Conservation (phyloP, 2,797 vertebrate genomes). For the Coranthus polyacanthus region DNA sequence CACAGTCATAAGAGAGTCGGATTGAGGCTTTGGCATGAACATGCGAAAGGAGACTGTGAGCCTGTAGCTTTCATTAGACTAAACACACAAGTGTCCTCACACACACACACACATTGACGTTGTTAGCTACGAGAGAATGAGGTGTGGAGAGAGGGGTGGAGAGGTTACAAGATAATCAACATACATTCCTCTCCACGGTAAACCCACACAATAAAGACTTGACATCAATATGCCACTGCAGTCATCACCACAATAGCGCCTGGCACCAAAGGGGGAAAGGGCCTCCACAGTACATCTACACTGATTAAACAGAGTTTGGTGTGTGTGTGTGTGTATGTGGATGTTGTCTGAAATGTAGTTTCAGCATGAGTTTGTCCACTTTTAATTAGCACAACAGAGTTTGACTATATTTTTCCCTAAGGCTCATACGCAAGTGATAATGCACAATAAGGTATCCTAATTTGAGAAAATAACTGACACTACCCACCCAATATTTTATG, state of each 20-base stretch:
- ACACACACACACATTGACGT: slow-evolving; percentile 30
- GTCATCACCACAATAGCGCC: slow-evolving; percentile 61
- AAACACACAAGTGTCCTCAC: slow-evolving; percentile 50
- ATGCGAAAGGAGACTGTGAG: slow-evolving; percentile 41
- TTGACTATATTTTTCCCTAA: slow-evolving; percentile 1
- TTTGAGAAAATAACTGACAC: background rate
- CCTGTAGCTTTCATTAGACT: slow-evolving; percentile 71
- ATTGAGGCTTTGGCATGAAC: slow-evolving; percentile 59
- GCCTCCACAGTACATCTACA: slow-evolving; percentile 57
- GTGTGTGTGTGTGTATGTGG: slow-evolving; percentile 26
- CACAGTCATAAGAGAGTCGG: slow-evolving; percentile 50
- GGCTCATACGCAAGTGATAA: background rate
- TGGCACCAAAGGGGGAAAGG: slow-evolving; percentile 57
- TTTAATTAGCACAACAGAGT: slow-evolving; percentile 48
- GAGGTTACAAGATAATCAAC: slow-evolving; percentile 76
- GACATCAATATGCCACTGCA: slow-evolving; percentile 75
- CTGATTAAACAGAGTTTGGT: slow-evolving; percentile 67
- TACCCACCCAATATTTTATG: background rate
- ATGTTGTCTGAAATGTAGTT: slow-evolving; percentile 6
- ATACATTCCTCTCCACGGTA: slow-evolving; percentile 56
- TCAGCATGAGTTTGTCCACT: slow-evolving; percentile 29
- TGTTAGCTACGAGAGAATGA: slow-evolving; percentile 65
- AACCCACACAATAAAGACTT: slow-evolving; percentile 77
- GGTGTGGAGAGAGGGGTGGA: slow-evolving; percentile 60
- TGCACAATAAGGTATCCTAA: background rate